phyloP scores from a whole-genome alignment of 2,888 invertebrate genomes.

The Melanostoma scalare region DNA sequence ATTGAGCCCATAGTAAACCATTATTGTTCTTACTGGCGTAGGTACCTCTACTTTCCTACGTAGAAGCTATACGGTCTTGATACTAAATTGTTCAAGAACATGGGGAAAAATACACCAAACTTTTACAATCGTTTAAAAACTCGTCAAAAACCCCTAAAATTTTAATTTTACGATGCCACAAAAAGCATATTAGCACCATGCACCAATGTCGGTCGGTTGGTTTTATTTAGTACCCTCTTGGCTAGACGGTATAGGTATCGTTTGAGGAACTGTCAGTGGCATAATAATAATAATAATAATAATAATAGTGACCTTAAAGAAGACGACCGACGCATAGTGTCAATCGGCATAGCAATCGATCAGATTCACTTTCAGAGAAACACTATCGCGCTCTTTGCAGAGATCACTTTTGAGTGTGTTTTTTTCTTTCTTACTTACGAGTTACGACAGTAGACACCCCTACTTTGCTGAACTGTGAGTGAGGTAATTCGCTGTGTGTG shows the following conservation, averaged over 20 bases:
- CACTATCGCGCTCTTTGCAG: background rate
- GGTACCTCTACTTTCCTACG: constrained; percentile 14
- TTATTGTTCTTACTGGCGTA: constrained; percentile 44
- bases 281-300: constrained; percentile 4
- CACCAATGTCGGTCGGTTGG: constrained; percentile 56
- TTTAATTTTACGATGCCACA: constrained; percentile 75
- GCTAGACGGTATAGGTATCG: constrained; percentile 48
- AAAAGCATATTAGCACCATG: constrained; percentile 71
- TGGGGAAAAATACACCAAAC: constrained; percentile 74
- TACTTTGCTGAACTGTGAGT: background rate
- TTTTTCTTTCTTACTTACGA: constrained; percentile 7
- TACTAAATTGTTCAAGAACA: constrained; percentile 33
- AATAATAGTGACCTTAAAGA: constrained; percentile 13
- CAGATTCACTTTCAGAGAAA: constrained; percentile 59
- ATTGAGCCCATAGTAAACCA: constrained; percentile 62
- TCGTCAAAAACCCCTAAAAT: constrained; percentile 81
- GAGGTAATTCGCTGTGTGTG: background rate
- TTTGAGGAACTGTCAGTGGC: constrained; percentile 18
- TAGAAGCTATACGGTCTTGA: constrained; percentile 37
- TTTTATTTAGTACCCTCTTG: constrained; percentile 60
- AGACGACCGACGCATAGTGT: constrained; percentile 41
- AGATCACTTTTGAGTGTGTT: constrained; percentile 14
- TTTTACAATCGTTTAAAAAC: constrained; percentile 82
- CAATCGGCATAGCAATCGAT: constrained; percentile 58
- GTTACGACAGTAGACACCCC: constrained; percentile 30